Evolutionary conservation across 1,140 invertebrate genomes (phyloP), one percentile per base, ranked within the genome.

Genomic region (Penaeus japonicus): DNA sequence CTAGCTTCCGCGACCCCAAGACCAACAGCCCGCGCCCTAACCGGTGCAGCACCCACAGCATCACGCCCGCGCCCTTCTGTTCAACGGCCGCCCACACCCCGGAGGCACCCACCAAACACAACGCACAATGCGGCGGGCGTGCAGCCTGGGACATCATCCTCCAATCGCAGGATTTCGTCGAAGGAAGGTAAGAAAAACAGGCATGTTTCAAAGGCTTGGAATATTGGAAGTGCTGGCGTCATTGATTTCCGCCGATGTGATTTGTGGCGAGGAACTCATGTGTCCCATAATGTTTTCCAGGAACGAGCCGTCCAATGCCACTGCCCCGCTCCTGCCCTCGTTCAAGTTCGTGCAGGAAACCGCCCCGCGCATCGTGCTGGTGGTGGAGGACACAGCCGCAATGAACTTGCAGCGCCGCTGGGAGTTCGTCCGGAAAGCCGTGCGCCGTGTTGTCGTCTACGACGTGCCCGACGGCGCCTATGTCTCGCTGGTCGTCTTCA

Each of bases 91-190:
- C 93, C 82, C 95, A 95, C 91, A 94, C 95, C 91, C 91, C 92
- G 30, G 93, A 94, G 82, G 94, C 95, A 1, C 95, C 95, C 0
- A 95, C 95, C n/a, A 95, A 95, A 91, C 95, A 96, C 55, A 96
- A 96, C 92, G 92, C 94, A 24, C 92, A 95, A 22, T 96, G 95
- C 91, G 92, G 94, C 78, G 93, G 94, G 62, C 92, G 93, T 57
- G 95, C 94, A 90, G 93, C 94, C 4, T 93, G 94, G 91, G 95
- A 95, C 87, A 93, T 96, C 55, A 95, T 96, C 47, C 81, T 79
- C 39, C 88, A 87, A 53, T 90, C 90, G 27, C 78, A 90, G 62
- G 90, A 90, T 59, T 90, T 90, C 75, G 55, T 86, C 54, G 62
- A 73, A 39, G 87, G 83, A 81, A 87, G 85, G 90, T 90, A 65